Base-by-base conservation (phyloP, 64 coral and sea anemone species). In the Stichodactyla mertensii region DNA sequence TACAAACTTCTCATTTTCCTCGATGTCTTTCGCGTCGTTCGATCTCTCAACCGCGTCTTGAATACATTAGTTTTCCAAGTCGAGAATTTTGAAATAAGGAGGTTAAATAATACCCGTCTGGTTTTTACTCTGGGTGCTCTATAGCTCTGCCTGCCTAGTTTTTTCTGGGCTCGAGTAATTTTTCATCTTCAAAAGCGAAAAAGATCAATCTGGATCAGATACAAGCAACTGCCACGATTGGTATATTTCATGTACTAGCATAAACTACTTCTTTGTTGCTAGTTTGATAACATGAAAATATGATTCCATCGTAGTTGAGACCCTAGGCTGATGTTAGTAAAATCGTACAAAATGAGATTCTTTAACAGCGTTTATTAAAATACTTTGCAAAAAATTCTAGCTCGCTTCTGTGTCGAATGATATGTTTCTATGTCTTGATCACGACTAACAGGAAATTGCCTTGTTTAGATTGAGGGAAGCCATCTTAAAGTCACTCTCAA, bases 391-490 rank as follows among this genome's bases (percentile, higher is more conserved):
- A 74, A 74, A 27, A 74, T 13, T 74, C 27, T 3, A 74, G 62
- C 19, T 20, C 62, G 62, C 0, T 66, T 57, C 55, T 6, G 6
- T 74, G 24, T 31, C 11, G 69, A 27, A n/a, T 70, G 19, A 22
- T 23, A 27, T 45, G 36, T 31, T 74, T 31, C 19, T 6, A 23
- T 13, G 22, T 74, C 69, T 10, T 31, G 69, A 74, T 74, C 69
- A 74, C 6, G 24, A 14, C n/a, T 31, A 74, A 74, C 69, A 74
- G 69, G 69, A 74, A 74, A 74, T 74, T 74, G 69, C 69, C 69
- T 74, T 86, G 55, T 60, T 79, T 86, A 26, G 84, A 77, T 86
- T 54, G 66, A 78, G 55, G 20, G 71, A 86, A 86, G 69, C 70
- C 71, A 90, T 55, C 27, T 31, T 79, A 90, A 57, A 86, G 89